phyloP scores from a whole-genome alignment of 2,113 vertebrate genomes.

The Equus przewalskii region DNA sequence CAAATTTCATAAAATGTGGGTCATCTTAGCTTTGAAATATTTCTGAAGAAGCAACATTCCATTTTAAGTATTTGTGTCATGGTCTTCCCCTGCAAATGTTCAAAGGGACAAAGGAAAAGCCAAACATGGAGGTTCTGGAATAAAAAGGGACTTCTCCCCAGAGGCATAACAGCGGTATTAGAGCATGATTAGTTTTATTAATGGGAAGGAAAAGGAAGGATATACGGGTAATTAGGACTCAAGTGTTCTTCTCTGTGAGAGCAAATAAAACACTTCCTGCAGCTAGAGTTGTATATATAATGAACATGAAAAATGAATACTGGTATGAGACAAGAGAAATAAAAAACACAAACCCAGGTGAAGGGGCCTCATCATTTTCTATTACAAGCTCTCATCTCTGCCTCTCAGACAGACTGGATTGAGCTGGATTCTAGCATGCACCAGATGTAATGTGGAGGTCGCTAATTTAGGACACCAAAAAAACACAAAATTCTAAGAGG shows the following conservation, averaged over 20 bases:
- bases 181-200: constrained; percentile 74
- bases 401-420: background rate
- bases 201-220: constrained; percentile 74
- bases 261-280: constrained; percentile 78
- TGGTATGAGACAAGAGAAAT: constrained; percentile 30
- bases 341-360: constrained; percentile 23
- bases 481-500: constrained; percentile 2
- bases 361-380: background rate
- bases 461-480: background rate
- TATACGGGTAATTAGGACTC: constrained; percentile 81
- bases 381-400: background rate
- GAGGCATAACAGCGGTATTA: constrained; percentile 60
- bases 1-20: constrained; percentile 51
- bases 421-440: background rate
- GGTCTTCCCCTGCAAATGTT: constrained; percentile 52
- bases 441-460: background rate
- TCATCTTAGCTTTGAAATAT: constrained; percentile 51
- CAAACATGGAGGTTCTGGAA: background rate
- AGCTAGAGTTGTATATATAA: constrained; percentile 69
- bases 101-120: constrained; percentile 41
- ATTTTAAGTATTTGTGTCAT: constrained; percentile 3
- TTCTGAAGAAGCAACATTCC: constrained; percentile 53
- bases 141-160: constrained; percentile 51
- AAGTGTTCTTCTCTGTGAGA: constrained; percentile 72
- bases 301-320: constrained; percentile 69